A percentile compares a stretch with the other conserved stretches of the same genome.
phyloP scores from a whole-genome alignment of 2,888 invertebrate species.

The Conchocele bisecta region DNA sequence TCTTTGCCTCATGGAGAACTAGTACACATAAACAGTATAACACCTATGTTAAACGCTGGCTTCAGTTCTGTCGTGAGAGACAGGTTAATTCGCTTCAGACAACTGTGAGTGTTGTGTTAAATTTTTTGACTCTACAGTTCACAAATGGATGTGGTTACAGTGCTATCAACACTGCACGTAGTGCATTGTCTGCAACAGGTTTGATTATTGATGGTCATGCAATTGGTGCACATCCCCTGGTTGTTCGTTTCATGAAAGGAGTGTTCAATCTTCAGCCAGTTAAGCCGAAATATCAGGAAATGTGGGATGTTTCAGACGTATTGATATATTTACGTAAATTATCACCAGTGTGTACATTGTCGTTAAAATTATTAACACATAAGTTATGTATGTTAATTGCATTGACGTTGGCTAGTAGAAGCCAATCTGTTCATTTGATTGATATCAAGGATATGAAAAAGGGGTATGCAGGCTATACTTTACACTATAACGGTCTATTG shows the following conservation, averaged over 20 bases:
- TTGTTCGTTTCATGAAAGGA: constrained; percentile 15
- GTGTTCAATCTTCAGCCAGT: constrained; percentile 8
- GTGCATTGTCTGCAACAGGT: constrained; percentile 17
- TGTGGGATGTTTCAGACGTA: constrained; percentile 23
- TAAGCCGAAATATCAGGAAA: not conserved
- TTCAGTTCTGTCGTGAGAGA: not conserved
- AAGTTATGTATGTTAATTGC: not conserved
- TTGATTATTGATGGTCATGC: not conserved
- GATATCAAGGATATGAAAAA: not conserved
- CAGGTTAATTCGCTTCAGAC: constrained; percentile 5
- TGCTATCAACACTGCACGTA: constrained; percentile 24
- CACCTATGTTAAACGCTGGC: not conserved
- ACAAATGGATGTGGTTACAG: constrained; percentile 8
- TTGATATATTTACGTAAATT: not conserved
- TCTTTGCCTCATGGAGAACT: not conserved
- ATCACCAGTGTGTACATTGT: not conserved
- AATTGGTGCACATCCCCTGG: constrained; percentile 9
- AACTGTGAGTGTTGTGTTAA: constrained; percentile 3
- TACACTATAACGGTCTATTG: not conserved
- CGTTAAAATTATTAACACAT: not conserved
- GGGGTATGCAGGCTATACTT: not conserved
- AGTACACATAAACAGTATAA: not conserved
- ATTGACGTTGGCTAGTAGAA: not conserved
- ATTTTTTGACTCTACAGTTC: constrained; percentile 12
- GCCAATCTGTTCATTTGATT: not conserved